Evolutionary conservation across 2,113 vertebrate species (phyloP), one percentile per base, ranked within the genome.

Genomic region (Xenopus laevis): DNA sequence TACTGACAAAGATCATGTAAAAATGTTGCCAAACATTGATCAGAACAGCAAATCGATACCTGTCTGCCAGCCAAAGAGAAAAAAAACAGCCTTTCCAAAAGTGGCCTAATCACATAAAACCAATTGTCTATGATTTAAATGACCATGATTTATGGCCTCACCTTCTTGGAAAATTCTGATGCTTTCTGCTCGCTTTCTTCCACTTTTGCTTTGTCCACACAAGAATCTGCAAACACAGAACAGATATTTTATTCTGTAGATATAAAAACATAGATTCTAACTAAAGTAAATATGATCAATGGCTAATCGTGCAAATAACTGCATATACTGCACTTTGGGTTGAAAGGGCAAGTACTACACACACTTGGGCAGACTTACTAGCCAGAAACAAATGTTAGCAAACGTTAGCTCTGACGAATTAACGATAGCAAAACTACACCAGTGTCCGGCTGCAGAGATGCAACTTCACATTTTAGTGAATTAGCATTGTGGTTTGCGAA

Each of bases 121-220:
- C 80, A 71, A 81, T 80, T 40, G 20, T 59, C 57, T 67, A 63
- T 57, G 77, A 79, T 78, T 73, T 44, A 71, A 50, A 68, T 71
- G 47, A 71, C 45, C 15, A 21, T 15, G 71, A 82, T 80, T 84
- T 78, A 86, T 79, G 52, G 84, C 23, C 81, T 93, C 87, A 98
- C 97, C 93, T 98, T 99, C 87, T 94, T 98, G 72, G 95, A 98
- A 89, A 91, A 98, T 79, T 99, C 96, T 4, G 85, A 79, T 67
- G 96, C 96, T 85, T 93, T 98, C 84, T 94, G 91, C 79, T 98
- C 96, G 81, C 95, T 98, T 86, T 97, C 96, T 71, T 99, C 95
- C 74, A 98, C 94, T 86, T 96, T 97, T 78, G 93, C 90, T 87
- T 99, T 99, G 84, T 98, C 94, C 82, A 98, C 96, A 83, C 94